A percentile compares a stretch with the other conserved stretches of the same genome.
These are phyloP conservation scores for Seriola dumerili DNA, from an alignment of 2,113 vertebrate species.

Conservation along the genomic window DNA sequence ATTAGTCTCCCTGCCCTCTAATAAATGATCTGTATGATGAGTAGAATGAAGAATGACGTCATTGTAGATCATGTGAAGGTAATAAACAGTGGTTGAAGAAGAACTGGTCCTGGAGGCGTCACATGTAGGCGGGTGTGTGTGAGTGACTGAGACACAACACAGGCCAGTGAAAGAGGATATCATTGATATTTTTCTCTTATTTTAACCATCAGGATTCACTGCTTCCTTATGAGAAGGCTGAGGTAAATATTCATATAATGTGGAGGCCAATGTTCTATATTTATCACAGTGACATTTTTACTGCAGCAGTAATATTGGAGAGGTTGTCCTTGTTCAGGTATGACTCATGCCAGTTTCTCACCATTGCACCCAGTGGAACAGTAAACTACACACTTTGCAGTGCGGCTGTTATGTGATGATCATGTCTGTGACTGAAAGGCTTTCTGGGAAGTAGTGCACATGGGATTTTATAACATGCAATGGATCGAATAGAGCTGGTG, in stretches of 20 bases:
- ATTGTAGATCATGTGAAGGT: neutral
- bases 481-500: neutral
- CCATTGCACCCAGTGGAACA: slow-evolving; percentile 32
- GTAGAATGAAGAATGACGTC: neutral
- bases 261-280: slow-evolving; percentile 28
- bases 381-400: neutral
- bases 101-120: slow-evolving; percentile 31
- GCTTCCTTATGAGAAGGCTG: neutral
- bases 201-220: slow-evolving; percentile 3
- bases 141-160: neutral
- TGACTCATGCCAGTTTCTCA: slow-evolving; percentile 51
- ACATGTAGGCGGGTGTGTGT: neutral
- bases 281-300: slow-evolving; percentile 42
- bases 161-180: neutral
- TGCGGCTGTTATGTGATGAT: slow-evolving; percentile 23
- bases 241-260: neutral
- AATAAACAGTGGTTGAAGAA: slow-evolving; percentile 14
- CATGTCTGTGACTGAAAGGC: slow-evolving; percentile 20
- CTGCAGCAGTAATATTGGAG: slow-evolving; percentile 24
- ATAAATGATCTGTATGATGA: neutral
- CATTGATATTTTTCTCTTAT: neutral
- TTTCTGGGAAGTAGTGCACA: slow-evolving; percentile 23
- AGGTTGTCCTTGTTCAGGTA: slow-evolving; percentile 30
- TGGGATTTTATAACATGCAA: slow-evolving; percentile 18
- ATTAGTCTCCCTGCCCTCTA: neutral